phyloP scores from a whole-genome alignment of 2,113 vertebrate genomes.

The Cercocebus atys region DNA sequence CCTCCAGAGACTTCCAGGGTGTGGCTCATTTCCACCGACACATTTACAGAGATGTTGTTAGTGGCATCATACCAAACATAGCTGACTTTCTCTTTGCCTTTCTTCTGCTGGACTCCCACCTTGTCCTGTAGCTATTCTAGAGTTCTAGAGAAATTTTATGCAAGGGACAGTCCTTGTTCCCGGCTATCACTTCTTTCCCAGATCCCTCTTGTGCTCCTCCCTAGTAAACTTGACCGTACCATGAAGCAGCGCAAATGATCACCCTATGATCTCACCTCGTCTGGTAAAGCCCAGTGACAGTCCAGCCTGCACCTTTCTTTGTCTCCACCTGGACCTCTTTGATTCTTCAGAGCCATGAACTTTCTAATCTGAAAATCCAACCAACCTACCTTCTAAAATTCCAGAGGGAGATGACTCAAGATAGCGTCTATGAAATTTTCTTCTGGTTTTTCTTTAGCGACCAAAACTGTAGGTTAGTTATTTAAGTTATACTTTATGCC shows the following conservation, averaged over 20 bases:
- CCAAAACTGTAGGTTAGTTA: accelerated
- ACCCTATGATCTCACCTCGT: too few relatives aligned
- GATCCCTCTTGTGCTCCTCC: background rate
- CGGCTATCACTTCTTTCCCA: background rate
- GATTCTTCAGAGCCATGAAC: background rate
- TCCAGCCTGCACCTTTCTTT: accelerated
- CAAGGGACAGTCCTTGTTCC: background rate
- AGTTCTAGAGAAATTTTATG: background rate
- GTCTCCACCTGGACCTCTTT: background rate
- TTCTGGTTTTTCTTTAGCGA: background rate
- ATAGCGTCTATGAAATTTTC: background rate
- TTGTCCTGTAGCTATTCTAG: background rate
- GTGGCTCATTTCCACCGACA: accelerated
- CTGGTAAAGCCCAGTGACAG: background rate
- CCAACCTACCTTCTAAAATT: background rate
- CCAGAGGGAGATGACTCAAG: background rate
- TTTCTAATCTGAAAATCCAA: background rate
- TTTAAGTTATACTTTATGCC: background rate
- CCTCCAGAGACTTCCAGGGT: background rate
- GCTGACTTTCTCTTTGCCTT: background rate
- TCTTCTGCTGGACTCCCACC: background rate
- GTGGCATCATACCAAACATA: background rate
- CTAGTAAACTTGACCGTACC: background rate
- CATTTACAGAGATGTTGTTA: too few relatives aligned
- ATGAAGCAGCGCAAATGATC: accelerated